These are phyloP conservation scores for Seriola rivoliana DNA, from an alignment of 2,113 vertebrate genomes.

Conservation along the genomic window DNA sequence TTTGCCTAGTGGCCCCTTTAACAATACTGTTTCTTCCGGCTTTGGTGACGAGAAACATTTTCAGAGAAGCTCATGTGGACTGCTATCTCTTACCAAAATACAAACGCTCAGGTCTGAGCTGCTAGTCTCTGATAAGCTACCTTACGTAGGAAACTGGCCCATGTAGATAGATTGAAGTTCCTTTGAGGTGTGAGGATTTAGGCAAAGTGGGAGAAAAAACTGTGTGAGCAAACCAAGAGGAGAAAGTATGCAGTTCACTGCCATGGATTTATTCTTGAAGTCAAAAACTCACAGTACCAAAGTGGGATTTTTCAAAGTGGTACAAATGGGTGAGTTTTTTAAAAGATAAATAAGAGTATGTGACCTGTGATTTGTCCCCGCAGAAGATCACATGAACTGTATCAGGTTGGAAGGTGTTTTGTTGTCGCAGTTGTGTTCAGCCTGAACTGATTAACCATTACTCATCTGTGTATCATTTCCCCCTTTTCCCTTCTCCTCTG, in stretches of 20 bases:
- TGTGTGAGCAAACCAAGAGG: not conserved
- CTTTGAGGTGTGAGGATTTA: not conserved
- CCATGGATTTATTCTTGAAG: not conserved
- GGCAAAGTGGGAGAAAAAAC: not conserved
- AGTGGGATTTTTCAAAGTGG: no score
- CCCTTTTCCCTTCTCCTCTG: not conserved
- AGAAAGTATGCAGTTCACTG: not conserved
- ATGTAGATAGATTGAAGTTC: not conserved
- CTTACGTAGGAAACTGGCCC: not conserved
- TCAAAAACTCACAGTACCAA: not conserved
- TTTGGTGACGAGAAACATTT: not conserved
- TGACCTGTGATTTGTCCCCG: not conserved
- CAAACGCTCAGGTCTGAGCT: not conserved
- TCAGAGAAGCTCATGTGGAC: not conserved
- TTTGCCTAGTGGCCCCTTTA: slow-evolving; percentile 17
- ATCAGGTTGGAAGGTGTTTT: not conserved
- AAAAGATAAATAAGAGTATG: not conserved
- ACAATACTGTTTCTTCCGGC: slow-evolving; percentile 30
- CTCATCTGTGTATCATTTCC: slow-evolving; percentile 17
- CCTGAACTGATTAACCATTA: not conserved
- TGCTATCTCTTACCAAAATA: slow-evolving; percentile 37
- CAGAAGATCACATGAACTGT: not conserved
- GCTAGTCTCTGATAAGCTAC: not conserved
- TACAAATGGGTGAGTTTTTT: no score
- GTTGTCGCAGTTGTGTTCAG: not conserved